Percentiles rank a stretch among this genome's conserved stretches.
Conservation (phyloP, 1,140 invertebrate genomes). For the Eulimnadia texana region DNA sequence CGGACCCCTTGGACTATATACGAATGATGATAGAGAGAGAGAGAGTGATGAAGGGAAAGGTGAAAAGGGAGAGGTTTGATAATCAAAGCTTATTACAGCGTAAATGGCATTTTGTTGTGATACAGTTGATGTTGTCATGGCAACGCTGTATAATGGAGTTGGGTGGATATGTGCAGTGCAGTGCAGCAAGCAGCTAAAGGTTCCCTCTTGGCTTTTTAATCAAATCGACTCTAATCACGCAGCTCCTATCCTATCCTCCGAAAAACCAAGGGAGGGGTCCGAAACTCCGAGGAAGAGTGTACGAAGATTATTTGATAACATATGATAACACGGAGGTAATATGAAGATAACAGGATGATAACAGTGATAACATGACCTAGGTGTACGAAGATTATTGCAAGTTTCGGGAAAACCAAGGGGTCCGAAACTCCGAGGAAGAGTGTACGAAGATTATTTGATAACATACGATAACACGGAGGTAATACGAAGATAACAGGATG, state of each 20-base stretch:
- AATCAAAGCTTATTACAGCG: background rate
- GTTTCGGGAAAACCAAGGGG: too few species aligned
- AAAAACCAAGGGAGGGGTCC: too few species aligned
- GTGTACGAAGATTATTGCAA: too few species aligned
- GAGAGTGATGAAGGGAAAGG: background rate
- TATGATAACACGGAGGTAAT: too few species aligned
- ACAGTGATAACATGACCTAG: too few species aligned
- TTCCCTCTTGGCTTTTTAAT: background rate
- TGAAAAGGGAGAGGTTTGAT: background rate
- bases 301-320: too few species aligned
- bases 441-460: too few species aligned
- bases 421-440: too few species aligned
- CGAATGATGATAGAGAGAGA: background rate
- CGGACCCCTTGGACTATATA: background rate
- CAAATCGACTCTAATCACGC: background rate
- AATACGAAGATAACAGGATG: too few species aligned
- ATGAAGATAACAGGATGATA: too few species aligned
- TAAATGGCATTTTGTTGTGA: background rate
- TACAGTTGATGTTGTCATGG: background rate
- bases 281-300: too few species aligned
- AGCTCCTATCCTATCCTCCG: background rate
- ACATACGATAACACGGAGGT: too few species aligned
- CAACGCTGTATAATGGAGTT: background rate
- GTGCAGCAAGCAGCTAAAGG: background rate
- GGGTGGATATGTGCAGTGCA: background rate